Evolutionary conservation across 2,888 invertebrate species (phyloP), one percentile per base, ranked within the genome.

Genomic region (Papilio gigon): DNA sequence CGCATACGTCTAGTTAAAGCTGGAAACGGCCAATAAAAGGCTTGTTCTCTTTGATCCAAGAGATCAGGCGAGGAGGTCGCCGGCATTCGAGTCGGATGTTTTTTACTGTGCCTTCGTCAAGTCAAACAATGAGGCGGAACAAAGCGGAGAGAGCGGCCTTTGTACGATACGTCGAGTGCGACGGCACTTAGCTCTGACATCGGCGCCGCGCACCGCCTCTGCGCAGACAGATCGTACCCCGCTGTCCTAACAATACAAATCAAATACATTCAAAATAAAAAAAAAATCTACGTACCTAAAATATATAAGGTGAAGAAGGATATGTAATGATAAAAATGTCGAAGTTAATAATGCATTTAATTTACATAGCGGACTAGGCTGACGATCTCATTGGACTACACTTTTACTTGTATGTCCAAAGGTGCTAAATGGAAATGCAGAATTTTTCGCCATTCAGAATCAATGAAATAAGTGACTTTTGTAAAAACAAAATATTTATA

Each of bases 51-150:
- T 68, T 77, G 77, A 76, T 76, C 74, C 72, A 74, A 75, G 75
- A 74, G 77, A 70, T 73, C 73, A 70, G 66, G 70, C 67, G 64
- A 60, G 42, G 71, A 73, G 74, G 77, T 77, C 74, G 76, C 77
- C 77, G 76, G 77, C 77, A 76, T 76, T 74, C 75, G 76, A 79
- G 80, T 82, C 81, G 74, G 79, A 82, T 60, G 81, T 84, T 88
- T 89, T 89, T 88, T 78, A 76, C 75, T 73, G 78, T 78, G 81
- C 82, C 84, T 84, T 80, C 84, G 83, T 86, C 84, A 84, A 85
- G 81, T 81, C 85, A 87, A 86, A 91, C 90, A 90, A 91, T 89
- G 88, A 88, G 81, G 85, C 87, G 86, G 87, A 89, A 91, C 90
- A 91, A 90, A 88, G 89, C 85, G 81, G 86, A 85, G 87, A 90